Evolutionary conservation across 2,113 vertebrate species (phyloP), one percentile per base, ranked within the genome.

Genomic region (Scomber japonicus): DNA sequence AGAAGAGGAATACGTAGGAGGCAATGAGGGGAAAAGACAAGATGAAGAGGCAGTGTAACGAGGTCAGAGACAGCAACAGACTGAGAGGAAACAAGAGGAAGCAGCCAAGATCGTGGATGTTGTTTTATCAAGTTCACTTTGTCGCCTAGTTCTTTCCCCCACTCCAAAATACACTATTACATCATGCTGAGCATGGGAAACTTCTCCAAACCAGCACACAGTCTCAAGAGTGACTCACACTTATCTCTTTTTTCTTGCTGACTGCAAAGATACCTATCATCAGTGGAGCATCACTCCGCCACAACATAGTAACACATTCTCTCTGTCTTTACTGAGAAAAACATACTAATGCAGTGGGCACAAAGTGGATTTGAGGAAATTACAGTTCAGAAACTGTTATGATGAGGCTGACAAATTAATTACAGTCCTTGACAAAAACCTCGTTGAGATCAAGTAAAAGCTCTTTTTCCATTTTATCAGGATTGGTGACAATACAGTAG

Each of bases 161-260:
- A 89, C 70, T 95, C 94, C 93, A 94, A 95, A 94, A 91, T 88
- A 95, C 79, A 94, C 90, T n/a, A 92, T 94, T 91, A 94, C 89
- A 94, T 94, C 93, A 95, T 80, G 80, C 62, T 0, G 62, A 90
- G 91, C 90, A 88, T 94, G 94, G 93, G 93, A 95, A 94, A 90
- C 80, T 71, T 83, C 77, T 51, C 81, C 69, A 56, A 78, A 87
- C 27, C 30, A 66, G 53, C 75, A 82, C 82, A 75, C 51, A 59
- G 74, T 35, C 68, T 75, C 57, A 3, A 1, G 44, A 82, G 60
- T 69, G 71, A 27, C 24, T 79, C 75, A 83, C 5, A 13, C 79
- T 88, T 85, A 80, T 91, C 73, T 82, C 24, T 71, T 75, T 72
- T 73, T 49, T 45, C 57, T 60, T 50, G 68, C 69, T 31, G 69